Conservation (phyloP, 2,797 vertebrate genomes). For the Rhadinocentrus ornatus region DNA sequence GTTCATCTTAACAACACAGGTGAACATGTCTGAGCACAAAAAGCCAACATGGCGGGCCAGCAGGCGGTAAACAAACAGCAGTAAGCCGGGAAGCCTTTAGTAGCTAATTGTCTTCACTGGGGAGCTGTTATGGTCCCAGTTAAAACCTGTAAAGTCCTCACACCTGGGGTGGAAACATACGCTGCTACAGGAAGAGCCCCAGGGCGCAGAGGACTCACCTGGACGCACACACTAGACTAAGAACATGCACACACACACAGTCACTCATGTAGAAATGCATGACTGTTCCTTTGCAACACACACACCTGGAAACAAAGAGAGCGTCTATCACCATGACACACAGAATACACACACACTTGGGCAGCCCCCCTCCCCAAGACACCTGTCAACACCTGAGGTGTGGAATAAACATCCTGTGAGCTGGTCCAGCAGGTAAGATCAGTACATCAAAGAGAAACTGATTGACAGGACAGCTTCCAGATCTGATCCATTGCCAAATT, state of each 20-base stretch:
- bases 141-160: slow-evolving; percentile 70
- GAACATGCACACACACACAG: slow-evolving; percentile 38
- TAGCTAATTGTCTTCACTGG: slow-evolving; percentile 80
- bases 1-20: not conserved
- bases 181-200: slow-evolving; percentile 83
- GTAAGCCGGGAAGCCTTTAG: slow-evolving; percentile 75
- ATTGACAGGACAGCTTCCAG: slow-evolving; percentile 28
- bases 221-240: slow-evolving; percentile 29
- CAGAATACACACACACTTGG: slow-evolving; percentile 33
- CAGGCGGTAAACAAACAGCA: slow-evolving; percentile 73
- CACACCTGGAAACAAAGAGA: slow-evolving; percentile 69
- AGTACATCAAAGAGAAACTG: slow-evolving; percentile 54
- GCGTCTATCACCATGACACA: slow-evolving; percentile 50
- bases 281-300: slow-evolving; percentile 48
- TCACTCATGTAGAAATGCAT: slow-evolving; percentile 27
- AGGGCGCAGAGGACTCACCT: slow-evolving; percentile 63
- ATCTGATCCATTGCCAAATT: slow-evolving; percentile 1
- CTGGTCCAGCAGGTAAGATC: slow-evolving; percentile 61
- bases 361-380: slow-evolving; percentile 45
- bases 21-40: slow-evolving; percentile 46
- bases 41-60: slow-evolving; percentile 52
- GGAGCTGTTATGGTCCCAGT: slow-evolving; percentile 74
- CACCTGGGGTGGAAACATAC: slow-evolving; percentile 68
- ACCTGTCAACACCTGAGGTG: slow-evolving; percentile 74
- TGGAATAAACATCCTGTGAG: slow-evolving; percentile 66